Evolutionary conservation across 2,888 invertebrate species (phyloP), one percentile per base, ranked within the genome.

Genomic region (Sinodicranocentrus sp.): DNA sequence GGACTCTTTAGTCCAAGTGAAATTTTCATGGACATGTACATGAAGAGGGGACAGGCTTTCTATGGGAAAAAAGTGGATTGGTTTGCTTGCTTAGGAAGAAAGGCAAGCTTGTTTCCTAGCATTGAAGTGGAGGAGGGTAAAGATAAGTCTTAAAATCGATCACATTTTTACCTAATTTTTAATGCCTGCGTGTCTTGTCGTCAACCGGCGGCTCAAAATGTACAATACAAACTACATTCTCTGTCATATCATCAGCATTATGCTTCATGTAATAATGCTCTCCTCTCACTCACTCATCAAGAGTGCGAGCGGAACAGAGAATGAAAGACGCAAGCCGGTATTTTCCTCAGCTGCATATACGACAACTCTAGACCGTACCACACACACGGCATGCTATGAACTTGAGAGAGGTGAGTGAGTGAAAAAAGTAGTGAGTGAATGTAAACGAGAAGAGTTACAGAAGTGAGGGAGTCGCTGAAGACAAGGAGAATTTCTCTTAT

Each of bases 181-280:
- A 13, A 17, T 33, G 21, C 19, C 28, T 6, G 33, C 52, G 23
- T 57, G 71, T 33, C 52, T 57, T 72, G 71, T 72, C 54, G 71
- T 72, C 71, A 72, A 72, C 57, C 39, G 57, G 71, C 61, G 52
- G 39, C 21, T 57, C n/a, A 23, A 33, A 33, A 6, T 33, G 33
- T 33, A 33, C 13, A 48, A 48, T n/a, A 2, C 48, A 48, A 10
- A n/a, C 39, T 39, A 39, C 5, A 39, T 39, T 48, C 48, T 15
- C 15, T n/a, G 2, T n/a, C n/a, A 48, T 48, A 6, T 48, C 48
- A 10, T 48, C n/a, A 5, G 10, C 3, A 5, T 10, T 10, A 10
- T 10, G 48, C 10, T 10, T 10, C 48, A n/a, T 5, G 48, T 15
- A n/a, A 10, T 6, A 33, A 6, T 52, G 3, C 52, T 52, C 52